Evolutionary conservation across 1,140 invertebrate species (phyloP), one percentile per base, ranked within the genome.

Genomic region (Drosophila persimilis): DNA sequence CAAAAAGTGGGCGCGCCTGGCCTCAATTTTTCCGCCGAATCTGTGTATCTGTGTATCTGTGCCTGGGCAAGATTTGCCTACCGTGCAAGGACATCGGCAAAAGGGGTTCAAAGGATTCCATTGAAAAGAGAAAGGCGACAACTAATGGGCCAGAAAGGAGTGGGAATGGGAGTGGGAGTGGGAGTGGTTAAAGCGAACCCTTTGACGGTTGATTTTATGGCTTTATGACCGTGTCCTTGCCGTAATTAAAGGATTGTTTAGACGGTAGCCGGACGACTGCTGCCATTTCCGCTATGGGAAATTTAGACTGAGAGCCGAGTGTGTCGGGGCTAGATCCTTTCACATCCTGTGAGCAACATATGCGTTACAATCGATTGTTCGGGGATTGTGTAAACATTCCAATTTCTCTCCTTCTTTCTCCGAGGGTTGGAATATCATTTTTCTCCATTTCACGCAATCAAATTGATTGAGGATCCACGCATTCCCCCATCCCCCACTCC

Each of bases 361-460:
- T 83, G 80, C 64, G 78, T 47, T 43, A 48, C 53, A 69, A 44
- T 69, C 64, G 66, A 69, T 69, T 70, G 63, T 26, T 47, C 44
- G 64, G 35, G 64, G 45, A 41, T 77, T 78, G 69, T 67, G 65
- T 80, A 80, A 80, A 80, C 43, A 80, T 70, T 70, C 43, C 50
- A 59, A 72, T 55, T 73, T 73, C 47, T 53, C 45, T 52, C 48
- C 66, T 66, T 15, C 20, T 26, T 48, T 52, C 48, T 59, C 22
- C 13, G 26, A n/a, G 24, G 57, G 44, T 31, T 60, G 69, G 62
- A 73, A 76, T 84, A 84, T 84, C 74, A 79, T 85, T 84, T 84
- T 84, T 84, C 80, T 73, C 63, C 64, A 83, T 84, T 84, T 84
- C 80, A 84, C 80, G 80, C 80, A 84, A 84, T 84, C 74, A 78